A percentile compares a stretch with the other conserved stretches of the same genome.
Conservation (phyloP, 1,140 invertebrate genomes). For the Drosophila varians region DNA sequence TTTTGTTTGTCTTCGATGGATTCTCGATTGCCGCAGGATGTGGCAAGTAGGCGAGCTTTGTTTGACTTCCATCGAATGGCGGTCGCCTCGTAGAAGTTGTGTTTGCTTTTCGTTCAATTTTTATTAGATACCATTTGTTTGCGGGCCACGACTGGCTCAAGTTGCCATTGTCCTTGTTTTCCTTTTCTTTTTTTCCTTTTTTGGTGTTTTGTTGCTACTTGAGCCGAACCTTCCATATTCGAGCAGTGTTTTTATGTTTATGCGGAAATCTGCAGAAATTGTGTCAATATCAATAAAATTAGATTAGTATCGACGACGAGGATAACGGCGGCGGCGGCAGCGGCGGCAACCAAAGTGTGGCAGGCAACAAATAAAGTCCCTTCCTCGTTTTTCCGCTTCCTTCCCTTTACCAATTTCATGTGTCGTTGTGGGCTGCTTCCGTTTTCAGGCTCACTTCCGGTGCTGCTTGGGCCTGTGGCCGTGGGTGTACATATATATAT, state of each 20-base stretch:
- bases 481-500: constrained; percentile 14
- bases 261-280: constrained; percentile 81
- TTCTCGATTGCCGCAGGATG: constrained; percentile 25
- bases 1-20: constrained; percentile 14
- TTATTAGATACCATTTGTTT: constrained; percentile 71
- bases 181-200: constrained; percentile 18
- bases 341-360: constrained; percentile 30
- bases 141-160: constrained; percentile 28
- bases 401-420: constrained; percentile 41
- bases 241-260: constrained; percentile 77
- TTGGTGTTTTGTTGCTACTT: constrained; percentile 40
- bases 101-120: constrained; percentile 44
- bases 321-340: background rate
- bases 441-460: constrained; percentile 48
- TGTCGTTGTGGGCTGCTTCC: constrained; percentile 47
- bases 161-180: constrained; percentile 7
- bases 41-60: constrained; percentile 27
- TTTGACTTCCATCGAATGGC: constrained; percentile 29
- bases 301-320: constrained; percentile 74
- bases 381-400: background rate
- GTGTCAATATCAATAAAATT: constrained; percentile 82
- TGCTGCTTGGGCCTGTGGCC: constrained; percentile 5
- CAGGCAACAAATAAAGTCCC: constrained; percentile 61
- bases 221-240: constrained; percentile 33
- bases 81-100: constrained; percentile 41